Conservation (phyloP, 2,797 vertebrate species). For the Tapirus indicus region DNA sequence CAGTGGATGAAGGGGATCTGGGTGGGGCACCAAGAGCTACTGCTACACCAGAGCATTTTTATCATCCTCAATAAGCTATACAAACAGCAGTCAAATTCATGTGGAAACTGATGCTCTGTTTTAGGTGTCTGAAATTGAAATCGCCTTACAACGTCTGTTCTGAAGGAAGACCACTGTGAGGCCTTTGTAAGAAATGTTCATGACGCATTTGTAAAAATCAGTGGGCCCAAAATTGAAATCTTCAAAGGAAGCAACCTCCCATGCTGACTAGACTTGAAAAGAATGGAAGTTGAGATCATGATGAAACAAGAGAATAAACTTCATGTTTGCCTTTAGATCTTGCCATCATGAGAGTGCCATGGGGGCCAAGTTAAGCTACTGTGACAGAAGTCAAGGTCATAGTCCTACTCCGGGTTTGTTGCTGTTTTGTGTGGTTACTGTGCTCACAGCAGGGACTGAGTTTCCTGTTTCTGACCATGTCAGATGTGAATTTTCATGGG, state of each 20-base stretch:
- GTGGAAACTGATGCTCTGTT: slow-evolving; percentile 66
- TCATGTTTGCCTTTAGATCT: background rate
- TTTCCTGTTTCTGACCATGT: background rate
- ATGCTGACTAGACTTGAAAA: slow-evolving; percentile 22
- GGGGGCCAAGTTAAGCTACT: background rate
- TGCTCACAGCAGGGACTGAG: background rate
- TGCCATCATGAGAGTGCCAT: background rate
- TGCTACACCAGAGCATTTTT: background rate
- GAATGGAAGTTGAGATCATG: background rate
- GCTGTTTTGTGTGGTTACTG: background rate
- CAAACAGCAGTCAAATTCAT: background rate
- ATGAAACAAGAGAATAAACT: background rate
- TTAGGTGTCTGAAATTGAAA: slow-evolving; percentile 85
- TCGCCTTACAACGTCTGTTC: slow-evolving; percentile 84
- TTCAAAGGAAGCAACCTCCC: slow-evolving; percentile 27
- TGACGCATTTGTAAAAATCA: slow-evolving; percentile 13
- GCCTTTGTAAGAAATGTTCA: background rate
- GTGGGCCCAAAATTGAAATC: background rate
- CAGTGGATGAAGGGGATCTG: background rate
- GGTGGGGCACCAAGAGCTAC: background rate
- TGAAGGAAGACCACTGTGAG: slow-evolving; percentile 81
- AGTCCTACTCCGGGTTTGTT: background rate
- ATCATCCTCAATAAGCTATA: background rate
- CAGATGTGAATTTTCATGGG: background rate
- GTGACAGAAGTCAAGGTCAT: background rate